Evolutionary conservation across 2,113 vertebrate species (phyloP).

Genomic region (Gambusia affinis): DNA sequence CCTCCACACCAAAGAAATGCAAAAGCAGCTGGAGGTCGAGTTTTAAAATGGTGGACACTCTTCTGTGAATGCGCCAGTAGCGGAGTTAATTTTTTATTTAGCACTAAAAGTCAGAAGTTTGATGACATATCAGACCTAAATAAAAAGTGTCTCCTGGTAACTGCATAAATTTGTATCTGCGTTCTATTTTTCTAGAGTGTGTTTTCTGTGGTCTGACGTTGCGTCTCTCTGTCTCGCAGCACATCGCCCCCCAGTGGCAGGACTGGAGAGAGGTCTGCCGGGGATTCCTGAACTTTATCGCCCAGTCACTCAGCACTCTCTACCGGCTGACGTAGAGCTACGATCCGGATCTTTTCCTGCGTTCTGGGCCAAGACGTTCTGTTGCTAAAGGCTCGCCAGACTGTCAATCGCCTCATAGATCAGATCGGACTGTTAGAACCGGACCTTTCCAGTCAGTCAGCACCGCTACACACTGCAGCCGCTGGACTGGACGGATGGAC

Average conservation of each 20-base stretch:
- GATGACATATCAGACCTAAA: too few relatives aligned
- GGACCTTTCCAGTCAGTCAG: slow-evolving; percentile 28
- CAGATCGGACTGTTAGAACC: slow-evolving; percentile 30
- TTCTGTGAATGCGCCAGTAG: too few relatives aligned
- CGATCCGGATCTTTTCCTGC: too few relatives aligned
- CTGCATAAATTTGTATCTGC: not conserved
- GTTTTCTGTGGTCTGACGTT: not conserved
- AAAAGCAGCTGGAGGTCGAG: too few relatives aligned
- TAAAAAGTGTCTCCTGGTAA: not conserved
- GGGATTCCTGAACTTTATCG: slow-evolving; percentile 72
- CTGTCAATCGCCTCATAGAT: not conserved
- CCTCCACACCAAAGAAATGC: too few relatives aligned
- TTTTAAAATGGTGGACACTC: too few relatives aligned
- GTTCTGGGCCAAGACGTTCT: not conserved
- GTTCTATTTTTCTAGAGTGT: not conserved
- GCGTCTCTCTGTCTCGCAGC: slow-evolving; percentile 37
- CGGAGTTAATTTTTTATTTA: too few relatives aligned
- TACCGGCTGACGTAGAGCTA: slow-evolving; percentile 67
- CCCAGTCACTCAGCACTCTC: slow-evolving; percentile 73
- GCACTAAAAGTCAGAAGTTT: too few relatives aligned
- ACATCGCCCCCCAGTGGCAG: slow-evolving; percentile 65
- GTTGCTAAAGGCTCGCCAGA: not conserved
- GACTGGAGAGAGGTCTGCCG: slow-evolving; percentile 70
- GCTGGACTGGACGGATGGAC: slow-evolving; percentile 2
- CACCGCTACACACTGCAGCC: slow-evolving; percentile 53